Evolutionary conservation across 2,797 vertebrate species (phyloP).

Genomic region (Pangasius djambal): DNA sequence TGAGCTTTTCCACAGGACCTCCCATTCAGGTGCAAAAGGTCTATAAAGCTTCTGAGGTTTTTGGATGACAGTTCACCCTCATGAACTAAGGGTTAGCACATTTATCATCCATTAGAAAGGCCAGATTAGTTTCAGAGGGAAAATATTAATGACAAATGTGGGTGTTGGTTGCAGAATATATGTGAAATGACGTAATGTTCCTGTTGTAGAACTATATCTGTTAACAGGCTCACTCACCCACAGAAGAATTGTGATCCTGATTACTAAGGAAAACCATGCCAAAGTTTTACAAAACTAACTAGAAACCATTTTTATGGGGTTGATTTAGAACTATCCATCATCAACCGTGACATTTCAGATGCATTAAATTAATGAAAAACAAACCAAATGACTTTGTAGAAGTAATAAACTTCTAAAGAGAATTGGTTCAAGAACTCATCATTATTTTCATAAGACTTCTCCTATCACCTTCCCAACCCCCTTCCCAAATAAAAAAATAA

Average conservation of each 20-base stretch:
- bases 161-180: conserved; percentile 40
- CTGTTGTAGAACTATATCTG: conserved; percentile 28
- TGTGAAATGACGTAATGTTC: conserved; percentile 30
- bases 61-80: conserved; percentile 13
- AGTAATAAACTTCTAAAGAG: not conserved
- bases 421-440: not conserved
- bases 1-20: conserved; percentile 14
- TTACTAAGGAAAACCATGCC: conserved; percentile 17
- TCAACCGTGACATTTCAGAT: not conserved
- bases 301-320: conserved; percentile 14
- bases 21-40: conserved; percentile 26
- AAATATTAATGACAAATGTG: conserved; percentile 38
- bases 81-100: conserved; percentile 15
- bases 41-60: conserved; percentile 18
- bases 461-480: not conserved
- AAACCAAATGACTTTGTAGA: not conserved
- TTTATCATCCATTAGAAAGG: conserved; percentile 19
- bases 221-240: conserved; percentile 20
- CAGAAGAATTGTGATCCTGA: conserved; percentile 12
- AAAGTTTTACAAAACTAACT: not conserved
- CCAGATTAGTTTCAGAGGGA: conserved; percentile 12
- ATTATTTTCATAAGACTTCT: not conserved
- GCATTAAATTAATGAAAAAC: not conserved
- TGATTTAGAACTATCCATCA: not conserved
- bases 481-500: not conserved